Evolutionary conservation across 2,888 invertebrate genomes (phyloP), one percentile per base, ranked within the genome.

Genomic region (Cremastobaeus sp.): DNA sequence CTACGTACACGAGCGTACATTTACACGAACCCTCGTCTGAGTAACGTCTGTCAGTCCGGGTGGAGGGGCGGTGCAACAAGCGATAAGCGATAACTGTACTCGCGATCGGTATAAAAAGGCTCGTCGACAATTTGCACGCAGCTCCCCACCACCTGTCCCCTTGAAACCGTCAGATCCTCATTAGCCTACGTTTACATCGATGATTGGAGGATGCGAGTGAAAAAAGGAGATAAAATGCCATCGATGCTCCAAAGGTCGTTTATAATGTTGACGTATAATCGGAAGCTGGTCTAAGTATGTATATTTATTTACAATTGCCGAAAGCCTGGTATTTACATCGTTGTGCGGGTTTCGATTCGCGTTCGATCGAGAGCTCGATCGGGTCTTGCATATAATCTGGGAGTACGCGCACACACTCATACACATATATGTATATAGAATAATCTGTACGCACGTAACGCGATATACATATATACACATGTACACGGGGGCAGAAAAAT

Each of bases 301-400:
- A 81, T 78, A 77, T 84, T n/a, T n/a, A 84, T 84, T 72, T 83
- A 84, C 84, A 83, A 77, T 72, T 43, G 3, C 64, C 78, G 77
- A 77, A 48, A 48, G 14, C 17, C 34, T 59, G 48, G 30, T 73
- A 79, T 78, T 80, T 78, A 79, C 79, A 79, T 73, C 71, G 59
- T 57, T 30, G 34, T 77, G 62, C 57, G 11, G 9, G 11, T 32
- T n/a, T 32, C 8, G 8, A 3, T 8, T 8, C 8, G 3, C 8
- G 3, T 5, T 25, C 25, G 8, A 8, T 25, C 25, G 25, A 25
- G 8, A 25, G 8, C 8, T 25, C 8, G 25, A 25, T 5, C 25
- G 25, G 4, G 25, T 25, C 37, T 52, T 21, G 14, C 11, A 50
- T 30, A 20, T 55, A 55, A 18, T 41, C 20, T 55, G 55, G 18